Conservation (phyloP, 2,113 vertebrate species). For the Rhea pennata region DNA sequence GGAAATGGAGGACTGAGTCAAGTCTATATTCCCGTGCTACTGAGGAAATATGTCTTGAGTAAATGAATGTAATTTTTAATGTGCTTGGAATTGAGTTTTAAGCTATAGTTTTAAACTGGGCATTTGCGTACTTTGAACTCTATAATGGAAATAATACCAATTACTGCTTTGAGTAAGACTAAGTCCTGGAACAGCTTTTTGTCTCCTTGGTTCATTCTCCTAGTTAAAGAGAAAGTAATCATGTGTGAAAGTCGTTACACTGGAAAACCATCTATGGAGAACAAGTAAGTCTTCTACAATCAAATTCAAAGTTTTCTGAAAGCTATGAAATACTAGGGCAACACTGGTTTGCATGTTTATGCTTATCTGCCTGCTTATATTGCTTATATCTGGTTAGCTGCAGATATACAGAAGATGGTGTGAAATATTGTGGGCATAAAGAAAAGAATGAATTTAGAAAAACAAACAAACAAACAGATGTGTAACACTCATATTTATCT, state of each 20-base stretch:
- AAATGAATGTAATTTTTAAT: background rate
- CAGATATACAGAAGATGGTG: background rate
- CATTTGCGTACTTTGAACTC: slow-evolving; percentile 30
- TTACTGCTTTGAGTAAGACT: background rate
- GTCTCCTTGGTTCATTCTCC: background rate
- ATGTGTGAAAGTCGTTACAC: background rate
- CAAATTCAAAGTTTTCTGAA: background rate
- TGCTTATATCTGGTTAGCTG: background rate
- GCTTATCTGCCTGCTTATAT: background rate
- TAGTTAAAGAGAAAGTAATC: background rate
- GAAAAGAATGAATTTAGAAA: background rate
- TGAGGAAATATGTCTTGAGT: background rate
- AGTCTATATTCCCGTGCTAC: background rate
- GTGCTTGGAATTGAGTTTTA: background rate
- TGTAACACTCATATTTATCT: background rate
- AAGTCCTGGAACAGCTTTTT: background rate
- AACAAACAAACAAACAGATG: background rate
- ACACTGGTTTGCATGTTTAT: background rate
- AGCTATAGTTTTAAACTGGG: background rate
- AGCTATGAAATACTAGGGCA: background rate
- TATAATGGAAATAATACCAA: background rate
- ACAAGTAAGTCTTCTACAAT: background rate
- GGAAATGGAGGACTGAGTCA: background rate
- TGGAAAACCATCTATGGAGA: background rate
- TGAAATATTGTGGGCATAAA: background rate